Percentiles rank a stretch among this genome's conserved stretches.
These are phyloP conservation scores for Watsonalla cultraria DNA, from an alignment of 2,888 invertebrate species.

Conservation along the genomic window DNA sequence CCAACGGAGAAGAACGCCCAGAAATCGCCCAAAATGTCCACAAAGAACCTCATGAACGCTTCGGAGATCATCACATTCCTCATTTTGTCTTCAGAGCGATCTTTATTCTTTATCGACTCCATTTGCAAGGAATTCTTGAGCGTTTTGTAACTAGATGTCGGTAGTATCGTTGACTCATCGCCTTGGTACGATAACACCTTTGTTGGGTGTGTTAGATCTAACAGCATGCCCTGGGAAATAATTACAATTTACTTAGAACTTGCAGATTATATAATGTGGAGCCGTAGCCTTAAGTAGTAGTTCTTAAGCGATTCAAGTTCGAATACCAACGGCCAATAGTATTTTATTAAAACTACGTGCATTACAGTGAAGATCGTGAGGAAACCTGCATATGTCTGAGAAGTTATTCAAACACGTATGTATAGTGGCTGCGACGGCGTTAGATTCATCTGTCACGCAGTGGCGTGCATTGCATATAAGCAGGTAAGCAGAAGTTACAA, in stretches of 20 bases:
- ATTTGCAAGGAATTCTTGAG: slow-evolving; percentile 76
- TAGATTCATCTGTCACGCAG: too few species aligned
- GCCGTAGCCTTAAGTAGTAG: too few species aligned
- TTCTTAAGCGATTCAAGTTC: too few species aligned
- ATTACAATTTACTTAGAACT: too few species aligned
- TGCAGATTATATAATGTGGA: background rate
- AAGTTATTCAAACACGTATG: too few species aligned
- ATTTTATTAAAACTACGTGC: too few species aligned
- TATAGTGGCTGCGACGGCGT: too few species aligned
- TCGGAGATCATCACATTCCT: slow-evolving; percentile 88
- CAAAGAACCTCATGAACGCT: slow-evolving; percentile 86
- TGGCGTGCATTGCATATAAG: too few species aligned
- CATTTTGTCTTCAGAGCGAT: slow-evolving; percentile 57
- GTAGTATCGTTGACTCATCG: slow-evolving; percentile 88
- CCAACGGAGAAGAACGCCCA: slow-evolving; percentile 70
- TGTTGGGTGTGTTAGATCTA: slow-evolving; percentile 81
- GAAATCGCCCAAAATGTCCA: slow-evolving; percentile 86
- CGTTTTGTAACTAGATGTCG: slow-evolving; percentile 83
- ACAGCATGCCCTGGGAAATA: slow-evolving; percentile 81
- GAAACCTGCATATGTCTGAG: too few species aligned
- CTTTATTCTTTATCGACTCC: slow-evolving; percentile 52
- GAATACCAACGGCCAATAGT: too few species aligned
- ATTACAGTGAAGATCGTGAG: too few species aligned
- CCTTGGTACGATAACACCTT: slow-evolving; percentile 83
- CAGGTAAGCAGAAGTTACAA: too few species aligned